Evolutionary conservation across 2,797 vertebrate species (phyloP), one percentile per base, ranked within the genome.

Genomic region (Enteromius paludinosus): DNA sequence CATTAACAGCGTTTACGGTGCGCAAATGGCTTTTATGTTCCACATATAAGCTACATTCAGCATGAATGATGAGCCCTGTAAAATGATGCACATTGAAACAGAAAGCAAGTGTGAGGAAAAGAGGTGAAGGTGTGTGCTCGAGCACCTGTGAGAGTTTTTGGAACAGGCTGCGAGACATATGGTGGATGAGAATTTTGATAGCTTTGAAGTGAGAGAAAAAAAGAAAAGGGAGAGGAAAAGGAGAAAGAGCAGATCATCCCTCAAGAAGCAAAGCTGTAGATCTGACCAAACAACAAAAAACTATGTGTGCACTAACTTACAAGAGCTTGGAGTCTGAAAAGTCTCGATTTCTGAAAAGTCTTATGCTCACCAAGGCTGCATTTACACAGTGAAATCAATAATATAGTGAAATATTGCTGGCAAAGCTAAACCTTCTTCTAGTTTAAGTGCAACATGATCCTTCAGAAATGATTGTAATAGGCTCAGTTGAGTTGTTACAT

Each of bases 111-210:
- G 4, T n/a, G 33, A 71, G 18, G 25, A 43, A 41, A 10, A 70
- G 49, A 56, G 56, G 38, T 62, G 33, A 78, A 66, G 33, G 72
- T 79, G 72, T 66, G 47, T 71, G 70, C 20, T 75, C 25, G 25
- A 38, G 80, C 83, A 88, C 85, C 85, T 87, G 87, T 85, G 81
- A 49, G 68, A 70, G 84, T 56, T 41, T 47, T 86, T 79, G 79
- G 85, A 65, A 78, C 81, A 86, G 79, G 71, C 87, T 84, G 80
- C 56, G 85, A 79, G 73, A 84, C 86, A 92, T 90, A 87, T 88
- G 86, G 84, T 41, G 75, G 78, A 88, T 83, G 68, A 81, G 89
- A 84, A 86, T 71, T 82, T 66, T 62, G 82, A n/a, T 54, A 66
- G 82, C 83, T 89, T 87, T 91, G 81, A 91, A 87, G 61, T 86